Evolutionary conservation across 2,797 vertebrate species (phyloP).

Genomic region (Bradypodion pumilum): DNA sequence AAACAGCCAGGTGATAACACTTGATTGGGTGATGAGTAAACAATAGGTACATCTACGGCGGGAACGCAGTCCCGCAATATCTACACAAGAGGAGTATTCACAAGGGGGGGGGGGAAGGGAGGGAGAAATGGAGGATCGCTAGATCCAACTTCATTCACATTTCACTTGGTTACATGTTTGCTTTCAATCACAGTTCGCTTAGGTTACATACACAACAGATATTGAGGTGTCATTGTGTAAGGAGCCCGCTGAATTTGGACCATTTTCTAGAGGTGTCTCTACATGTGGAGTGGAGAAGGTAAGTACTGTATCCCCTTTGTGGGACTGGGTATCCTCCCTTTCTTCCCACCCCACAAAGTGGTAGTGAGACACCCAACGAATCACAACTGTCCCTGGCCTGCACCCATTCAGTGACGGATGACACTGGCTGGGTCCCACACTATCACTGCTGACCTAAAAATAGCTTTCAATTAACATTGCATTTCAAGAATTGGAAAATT

Average conservation of each 20-base stretch:
- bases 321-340: slow-evolving; percentile 19
- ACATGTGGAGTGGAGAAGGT: not conserved
- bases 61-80: too few species aligned
- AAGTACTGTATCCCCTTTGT: not conserved
- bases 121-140: too few species aligned
- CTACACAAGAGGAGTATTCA: too few species aligned
- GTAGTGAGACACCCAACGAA: slow-evolving; percentile 45
- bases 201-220: too few species aligned
- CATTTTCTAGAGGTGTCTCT: not conserved
- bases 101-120: too few species aligned
- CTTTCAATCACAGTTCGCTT: too few species aligned
- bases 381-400: slow-evolving; percentile 72
- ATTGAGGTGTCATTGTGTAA: slow-evolving; percentile 6
- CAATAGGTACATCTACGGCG: too few species aligned
- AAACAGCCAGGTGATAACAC: too few species aligned
- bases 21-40: too few species aligned
- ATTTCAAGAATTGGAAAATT: slow-evolving; percentile 88
- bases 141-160: too few species aligned
- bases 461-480: slow-evolving; percentile 86
- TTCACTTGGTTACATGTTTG: too few species aligned
- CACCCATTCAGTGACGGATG: slow-evolving; percentile 69
- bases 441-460: slow-evolving; percentile 80
- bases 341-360: slow-evolving; percentile 34
- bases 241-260: slow-evolving; percentile 36
- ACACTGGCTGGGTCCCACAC: slow-evolving; percentile 72